Percentiles rank a stretch among this genome's conserved stretches.
Evolutionary conservation across 2,113 vertebrate genomes (phyloP).

Genomic region (Nyctereutes procyonoides): DNA sequence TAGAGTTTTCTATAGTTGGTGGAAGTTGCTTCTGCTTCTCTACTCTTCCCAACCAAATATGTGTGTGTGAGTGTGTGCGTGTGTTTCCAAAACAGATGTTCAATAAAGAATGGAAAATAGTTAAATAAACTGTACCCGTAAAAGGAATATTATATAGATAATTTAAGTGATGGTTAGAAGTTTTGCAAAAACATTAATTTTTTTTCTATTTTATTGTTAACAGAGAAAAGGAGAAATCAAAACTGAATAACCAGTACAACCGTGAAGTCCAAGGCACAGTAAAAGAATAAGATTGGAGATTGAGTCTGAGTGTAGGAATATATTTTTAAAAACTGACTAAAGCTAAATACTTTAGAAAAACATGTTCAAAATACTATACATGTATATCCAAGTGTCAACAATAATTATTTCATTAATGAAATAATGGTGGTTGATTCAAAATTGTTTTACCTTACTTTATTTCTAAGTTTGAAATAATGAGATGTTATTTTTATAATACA

Average conservation of each 20-base stretch:
- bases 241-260: not conserved
- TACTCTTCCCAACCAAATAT: not conserved
- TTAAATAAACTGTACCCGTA: not conserved
- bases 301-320: not conserved
- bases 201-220: not conserved
- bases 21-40: not conserved
- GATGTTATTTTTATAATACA: not conserved
- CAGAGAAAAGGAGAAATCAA: not conserved
- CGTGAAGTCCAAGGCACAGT: not conserved
- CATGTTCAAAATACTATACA: not conserved
- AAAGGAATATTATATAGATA: not conserved
- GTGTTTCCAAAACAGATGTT: not conserved
- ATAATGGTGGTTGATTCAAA: not conserved
- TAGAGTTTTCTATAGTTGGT: not conserved
- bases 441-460: not conserved
- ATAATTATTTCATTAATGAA: not conserved
- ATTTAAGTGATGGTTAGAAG: not conserved
- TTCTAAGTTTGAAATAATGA: conserved; percentile 12
- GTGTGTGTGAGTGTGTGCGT: not conserved
- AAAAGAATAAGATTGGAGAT: not conserved
- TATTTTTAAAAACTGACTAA: not conserved
- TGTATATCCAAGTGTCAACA: not conserved
- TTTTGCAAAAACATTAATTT: not conserved
- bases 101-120: not conserved
- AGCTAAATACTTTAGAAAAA: conserved; percentile 16